Evolutionary conservation across 2,888 invertebrate species (phyloP).

Genomic region (Drosophila leonis): DNA sequence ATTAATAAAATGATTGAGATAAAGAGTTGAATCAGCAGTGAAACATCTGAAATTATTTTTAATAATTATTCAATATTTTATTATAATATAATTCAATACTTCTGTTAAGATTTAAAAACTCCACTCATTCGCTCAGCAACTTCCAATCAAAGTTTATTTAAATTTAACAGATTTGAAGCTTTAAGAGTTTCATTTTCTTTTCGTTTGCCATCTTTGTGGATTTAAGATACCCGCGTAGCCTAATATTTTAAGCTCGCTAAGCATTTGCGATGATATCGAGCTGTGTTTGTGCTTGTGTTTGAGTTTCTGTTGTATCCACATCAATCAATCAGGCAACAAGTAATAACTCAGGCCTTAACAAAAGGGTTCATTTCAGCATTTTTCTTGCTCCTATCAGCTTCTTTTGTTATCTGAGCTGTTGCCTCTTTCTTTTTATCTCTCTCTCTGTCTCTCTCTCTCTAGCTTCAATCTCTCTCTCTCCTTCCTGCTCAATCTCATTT

Average conservation of each 20-base stretch:
- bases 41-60: background rate
- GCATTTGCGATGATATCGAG: slow-evolving; percentile 52
- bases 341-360: slow-evolving; percentile 73
- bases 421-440: background rate
- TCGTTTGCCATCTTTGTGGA: slow-evolving; percentile 29
- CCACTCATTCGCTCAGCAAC: background rate
- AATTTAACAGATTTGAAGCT: background rate
- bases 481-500: slow-evolving; percentile 4
- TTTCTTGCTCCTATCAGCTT: slow-evolving; percentile 24
- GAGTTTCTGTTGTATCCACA: slow-evolving; percentile 57
- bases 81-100: background rate
- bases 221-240: slow-evolving; percentile 24
- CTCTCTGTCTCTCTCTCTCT: background rate
- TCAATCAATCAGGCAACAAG: slow-evolving; percentile 77
- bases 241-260: slow-evolving; percentile 29
- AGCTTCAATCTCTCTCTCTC: background rate
- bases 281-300: slow-evolving; percentile 36
- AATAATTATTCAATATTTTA: background rate
- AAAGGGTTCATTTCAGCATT: slow-evolving; percentile 50
- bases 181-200: slow-evolving; percentile 13
- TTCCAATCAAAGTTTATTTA: slow-evolving; percentile 2
- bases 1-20: background rate
- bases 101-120: background rate
- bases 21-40: background rate
- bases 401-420: slow-evolving; percentile 32